These are phyloP conservation scores for Leptinotarsa lineolata DNA, from an alignment of 1,140 invertebrate genomes.

Conservation along the genomic window DNA sequence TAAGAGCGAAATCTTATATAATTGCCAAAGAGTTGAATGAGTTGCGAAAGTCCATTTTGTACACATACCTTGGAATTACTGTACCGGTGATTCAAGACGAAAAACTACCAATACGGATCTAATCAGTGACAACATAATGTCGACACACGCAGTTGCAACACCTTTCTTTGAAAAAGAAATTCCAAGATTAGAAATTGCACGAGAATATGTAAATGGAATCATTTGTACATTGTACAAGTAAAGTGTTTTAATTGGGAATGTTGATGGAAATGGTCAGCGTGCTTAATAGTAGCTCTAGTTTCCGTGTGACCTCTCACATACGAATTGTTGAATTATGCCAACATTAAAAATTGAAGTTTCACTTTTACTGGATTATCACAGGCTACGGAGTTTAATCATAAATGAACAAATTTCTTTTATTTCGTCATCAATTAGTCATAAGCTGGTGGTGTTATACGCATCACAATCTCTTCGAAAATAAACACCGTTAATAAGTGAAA, in stretches of 20 bases:
- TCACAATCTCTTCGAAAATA: not conserved
- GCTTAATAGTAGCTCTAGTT: not conserved
- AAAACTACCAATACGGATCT: not conserved
- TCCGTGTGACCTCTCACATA: constrained; percentile 2
- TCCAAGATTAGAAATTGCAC: constrained; percentile 19
- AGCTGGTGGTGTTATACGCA: not conserved
- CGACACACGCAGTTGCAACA: not conserved
- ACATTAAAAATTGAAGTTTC: not conserved
- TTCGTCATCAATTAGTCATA: constrained; percentile 5
- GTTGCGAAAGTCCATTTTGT: not conserved
- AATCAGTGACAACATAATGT: not conserved
- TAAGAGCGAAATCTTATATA: not conserved
- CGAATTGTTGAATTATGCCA: not conserved
- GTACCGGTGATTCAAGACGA: constrained; percentile 6
- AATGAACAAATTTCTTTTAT: not conserved
- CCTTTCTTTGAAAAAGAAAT: constrained; percentile 27
- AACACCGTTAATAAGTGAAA: not conserved
- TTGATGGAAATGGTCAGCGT: not conserved
- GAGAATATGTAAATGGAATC: constrained; percentile 23
- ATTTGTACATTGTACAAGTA: constrained; percentile 6
- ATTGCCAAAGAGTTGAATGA: not conserved
- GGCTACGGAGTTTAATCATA: not conserved
- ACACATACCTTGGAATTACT: not conserved
- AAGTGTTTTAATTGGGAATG: constrained; percentile 6
- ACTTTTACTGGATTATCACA: not conserved